phyloP scores from a whole-genome alignment of 2,113 vertebrate genomes.

The Crotalus horridus region DNA sequence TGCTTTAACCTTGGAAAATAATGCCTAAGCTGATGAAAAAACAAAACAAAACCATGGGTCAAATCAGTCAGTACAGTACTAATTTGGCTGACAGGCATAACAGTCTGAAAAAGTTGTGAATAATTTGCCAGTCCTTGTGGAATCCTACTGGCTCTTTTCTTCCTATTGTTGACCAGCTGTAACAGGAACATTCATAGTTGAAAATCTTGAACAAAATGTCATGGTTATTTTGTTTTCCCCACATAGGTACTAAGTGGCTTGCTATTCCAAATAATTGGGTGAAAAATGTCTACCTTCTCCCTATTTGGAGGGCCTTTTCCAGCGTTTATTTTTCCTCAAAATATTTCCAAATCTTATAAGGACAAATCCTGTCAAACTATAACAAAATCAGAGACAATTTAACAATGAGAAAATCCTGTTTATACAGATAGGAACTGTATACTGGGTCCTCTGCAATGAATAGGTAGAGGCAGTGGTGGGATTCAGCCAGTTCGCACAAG shows the following conservation, averaged over 20 bases:
- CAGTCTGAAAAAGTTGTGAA: background rate
- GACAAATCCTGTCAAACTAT: background rate
- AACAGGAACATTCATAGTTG: background rate
- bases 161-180: background rate
- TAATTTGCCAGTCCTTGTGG: background rate
- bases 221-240: background rate
- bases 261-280: background rate
- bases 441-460: background rate
- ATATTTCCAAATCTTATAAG: background rate
- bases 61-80: background rate
- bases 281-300: background rate
- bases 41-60: background rate
- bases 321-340: background rate
- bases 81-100: background rate
- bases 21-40: background rate
- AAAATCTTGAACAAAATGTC: background rate
- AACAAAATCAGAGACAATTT: background rate
- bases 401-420: background rate
- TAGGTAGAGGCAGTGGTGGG: background rate
- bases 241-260: no score
- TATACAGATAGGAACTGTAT: background rate
- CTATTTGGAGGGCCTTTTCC: no score
- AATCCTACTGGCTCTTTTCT: background rate
- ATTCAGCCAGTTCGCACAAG: no score
- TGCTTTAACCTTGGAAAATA: no score